phyloP scores from a whole-genome alignment of 1,140 invertebrate species.

The Meloidogyne chitwoodi region DNA sequence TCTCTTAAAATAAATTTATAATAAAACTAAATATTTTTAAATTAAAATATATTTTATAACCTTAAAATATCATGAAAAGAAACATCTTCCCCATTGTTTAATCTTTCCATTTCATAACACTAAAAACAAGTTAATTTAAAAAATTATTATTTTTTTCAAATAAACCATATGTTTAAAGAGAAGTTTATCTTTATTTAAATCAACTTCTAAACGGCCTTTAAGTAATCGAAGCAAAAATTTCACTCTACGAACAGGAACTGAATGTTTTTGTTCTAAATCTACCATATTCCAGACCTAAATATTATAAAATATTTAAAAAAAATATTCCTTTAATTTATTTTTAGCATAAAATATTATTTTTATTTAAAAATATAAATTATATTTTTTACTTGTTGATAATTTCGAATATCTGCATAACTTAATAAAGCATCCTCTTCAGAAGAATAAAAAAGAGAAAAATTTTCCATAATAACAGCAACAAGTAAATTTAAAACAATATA shows the following conservation, averaged over 20 bases:
- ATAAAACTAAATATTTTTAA: not conserved
- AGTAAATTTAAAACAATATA: conserved; percentile 97
- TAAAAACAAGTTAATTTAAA: not conserved
- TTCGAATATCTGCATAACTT: conserved; percentile 85
- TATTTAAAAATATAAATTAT: not conserved
- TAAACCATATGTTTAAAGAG: conserved; percentile 91
- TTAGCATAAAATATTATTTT: not conserved
- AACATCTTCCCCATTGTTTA: conserved; percentile 98
- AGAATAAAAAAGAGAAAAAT: conserved; percentile 98
- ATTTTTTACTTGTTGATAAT: conserved; percentile 78
- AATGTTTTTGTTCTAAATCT: conserved; percentile 91
- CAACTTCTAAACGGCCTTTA: conserved; percentile 85
- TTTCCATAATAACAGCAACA: conserved; percentile 99
- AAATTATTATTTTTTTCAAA: too few relatives aligned
- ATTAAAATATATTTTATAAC: conserved; percentile 63
- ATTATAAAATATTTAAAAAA: not conserved
- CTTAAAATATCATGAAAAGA: conserved; percentile 99
- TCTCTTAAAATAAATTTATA: too few relatives aligned
- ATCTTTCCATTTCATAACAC: conserved; percentile 91
- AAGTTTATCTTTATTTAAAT: conserved; percentile 91
- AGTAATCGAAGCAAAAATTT: conserved; percentile 67
- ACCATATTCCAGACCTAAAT: conserved; percentile 89
- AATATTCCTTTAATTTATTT: not conserved
- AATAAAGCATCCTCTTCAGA: conserved; percentile 98
- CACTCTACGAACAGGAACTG: conserved; percentile 81